These are phyloP conservation scores for Idaea aversata DNA, from an alignment of 2,888 invertebrate genomes.

Conservation along the genomic window DNA sequence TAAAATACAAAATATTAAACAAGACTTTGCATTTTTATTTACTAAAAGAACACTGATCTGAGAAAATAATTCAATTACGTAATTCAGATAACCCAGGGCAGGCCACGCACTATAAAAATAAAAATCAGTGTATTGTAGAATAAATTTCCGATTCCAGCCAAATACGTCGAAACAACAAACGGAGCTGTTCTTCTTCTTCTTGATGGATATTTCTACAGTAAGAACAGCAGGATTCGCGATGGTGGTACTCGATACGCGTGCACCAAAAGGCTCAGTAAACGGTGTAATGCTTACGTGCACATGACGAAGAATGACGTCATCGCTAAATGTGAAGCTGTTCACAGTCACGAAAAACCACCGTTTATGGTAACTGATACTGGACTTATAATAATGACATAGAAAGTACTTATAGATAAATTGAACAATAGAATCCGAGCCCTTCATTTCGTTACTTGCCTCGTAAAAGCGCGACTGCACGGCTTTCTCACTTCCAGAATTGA, in stretches of 20 bases:
- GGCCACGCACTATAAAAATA: not conserved
- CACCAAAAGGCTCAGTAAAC: slow-evolving; percentile 13
- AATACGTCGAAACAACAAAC: slow-evolving; percentile 5
- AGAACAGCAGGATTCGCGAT: not conserved
- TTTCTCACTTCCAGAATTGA: too few relatives aligned
- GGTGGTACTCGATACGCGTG: slow-evolving; percentile 10
- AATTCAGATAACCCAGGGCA: too few relatives aligned
- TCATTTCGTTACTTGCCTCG: too few relatives aligned
- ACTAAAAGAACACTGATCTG: too few relatives aligned
- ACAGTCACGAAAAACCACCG: not conserved
- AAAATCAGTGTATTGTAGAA: not conserved
- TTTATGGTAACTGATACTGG: not conserved
- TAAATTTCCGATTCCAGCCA: slow-evolving; percentile 7
- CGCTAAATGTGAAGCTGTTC: not conserved
- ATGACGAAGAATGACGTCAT: slow-evolving; percentile 15
- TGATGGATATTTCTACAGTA: slow-evolving; percentile 10
- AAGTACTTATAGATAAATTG: not conserved
- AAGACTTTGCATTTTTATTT: too few relatives aligned
- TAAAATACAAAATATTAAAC: too few relatives aligned
- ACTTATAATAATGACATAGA: not conserved
- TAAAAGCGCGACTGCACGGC: too few relatives aligned
- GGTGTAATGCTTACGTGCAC: slow-evolving; percentile 16
- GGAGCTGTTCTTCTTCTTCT: slow-evolving; percentile 7
- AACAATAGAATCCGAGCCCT: too few relatives aligned
- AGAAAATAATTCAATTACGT: too few relatives aligned